phyloP scores from a whole-genome alignment of 1,140 invertebrate genomes.

The Capitella teleta region DNA sequence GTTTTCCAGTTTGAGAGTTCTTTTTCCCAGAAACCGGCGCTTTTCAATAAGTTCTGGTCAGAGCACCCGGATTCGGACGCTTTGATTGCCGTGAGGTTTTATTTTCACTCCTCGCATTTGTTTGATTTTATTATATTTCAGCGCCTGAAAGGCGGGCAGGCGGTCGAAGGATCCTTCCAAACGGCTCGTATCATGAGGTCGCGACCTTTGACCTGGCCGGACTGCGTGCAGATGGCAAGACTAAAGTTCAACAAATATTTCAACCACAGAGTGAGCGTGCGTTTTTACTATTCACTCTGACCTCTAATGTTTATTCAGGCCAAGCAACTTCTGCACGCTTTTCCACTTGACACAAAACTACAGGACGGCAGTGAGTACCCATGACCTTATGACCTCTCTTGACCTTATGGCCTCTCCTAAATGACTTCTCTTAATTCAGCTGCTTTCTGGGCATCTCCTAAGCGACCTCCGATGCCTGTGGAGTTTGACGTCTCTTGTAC shows the following conservation, averaged over 20 bases:
- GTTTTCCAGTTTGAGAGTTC: conserved; percentile 37
- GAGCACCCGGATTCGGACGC: neutral
- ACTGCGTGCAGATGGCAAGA: conserved; percentile 35
- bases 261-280: conserved; percentile 35
- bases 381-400: too few species aligned
- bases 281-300: too few species aligned
- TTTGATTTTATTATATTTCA: too few species aligned
- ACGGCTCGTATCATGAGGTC: conserved; percentile 23
- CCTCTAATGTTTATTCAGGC: conserved; percentile 27
- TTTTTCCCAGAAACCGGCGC: conserved; percentile 36
- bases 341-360: conserved; percentile 37
- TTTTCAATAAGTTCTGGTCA: conserved; percentile 38
- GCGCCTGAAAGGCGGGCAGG: neutral
- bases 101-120: too few species aligned
- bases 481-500: conserved; percentile 40
- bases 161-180: conserved; percentile 11
- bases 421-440: too few species aligned
- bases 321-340: conserved; percentile 35
- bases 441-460: conserved; percentile 96
- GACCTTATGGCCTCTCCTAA: too few species aligned
- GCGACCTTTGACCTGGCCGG: conserved; percentile 21
- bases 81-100: too few species aligned
- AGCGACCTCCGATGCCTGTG: conserved; percentile 78
- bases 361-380: conserved; percentile 39
- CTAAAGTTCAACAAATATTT: conserved; percentile 44